A percentile compares a stretch with the other conserved stretches of the same genome.
phyloP scores from a whole-genome alignment of 2,113 vertebrate species.

The Arenaria interpres region DNA sequence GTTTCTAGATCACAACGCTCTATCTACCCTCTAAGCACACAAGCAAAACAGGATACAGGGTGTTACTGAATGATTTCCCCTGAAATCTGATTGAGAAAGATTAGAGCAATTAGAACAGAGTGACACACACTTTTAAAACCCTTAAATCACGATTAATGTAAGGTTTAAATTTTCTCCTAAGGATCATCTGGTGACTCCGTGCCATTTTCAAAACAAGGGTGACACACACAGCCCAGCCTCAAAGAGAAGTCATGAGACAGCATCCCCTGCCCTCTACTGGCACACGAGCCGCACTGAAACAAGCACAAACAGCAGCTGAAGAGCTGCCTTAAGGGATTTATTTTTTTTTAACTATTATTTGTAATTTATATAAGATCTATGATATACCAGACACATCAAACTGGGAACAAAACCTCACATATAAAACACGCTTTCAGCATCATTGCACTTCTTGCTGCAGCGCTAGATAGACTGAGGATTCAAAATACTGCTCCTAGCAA shows the following conservation, averaged over 20 bases:
- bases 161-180: constrained; percentile 22
- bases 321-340: not conserved
- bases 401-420: not conserved
- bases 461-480: not conserved
- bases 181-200: not conserved
- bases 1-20: not conserved
- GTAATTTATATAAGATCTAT: not conserved
- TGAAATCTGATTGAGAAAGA: constrained; percentile 59
- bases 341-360: not conserved
- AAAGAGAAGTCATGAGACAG: not conserved
- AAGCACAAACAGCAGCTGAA: not conserved
- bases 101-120: constrained; percentile 56
- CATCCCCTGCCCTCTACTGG: constrained; percentile 68
- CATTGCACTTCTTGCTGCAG: not conserved
- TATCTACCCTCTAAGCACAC: not conserved
- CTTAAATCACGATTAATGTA: constrained; percentile 41
- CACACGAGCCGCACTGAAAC: not conserved
- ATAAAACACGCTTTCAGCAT: not conserved
- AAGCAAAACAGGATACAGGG: constrained; percentile 65
- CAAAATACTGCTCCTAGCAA: not conserved
- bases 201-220: not conserved
- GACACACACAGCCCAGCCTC: not conserved
- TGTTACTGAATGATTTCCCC: constrained; percentile 64
- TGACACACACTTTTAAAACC: constrained; percentile 18
- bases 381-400: not conserved